Percentiles rank a stretch among this genome's conserved stretches.
phyloP scores from a whole-genome alignment of 1,140 invertebrate genomes.

The Pseudomyrmex dendroicus region DNA sequence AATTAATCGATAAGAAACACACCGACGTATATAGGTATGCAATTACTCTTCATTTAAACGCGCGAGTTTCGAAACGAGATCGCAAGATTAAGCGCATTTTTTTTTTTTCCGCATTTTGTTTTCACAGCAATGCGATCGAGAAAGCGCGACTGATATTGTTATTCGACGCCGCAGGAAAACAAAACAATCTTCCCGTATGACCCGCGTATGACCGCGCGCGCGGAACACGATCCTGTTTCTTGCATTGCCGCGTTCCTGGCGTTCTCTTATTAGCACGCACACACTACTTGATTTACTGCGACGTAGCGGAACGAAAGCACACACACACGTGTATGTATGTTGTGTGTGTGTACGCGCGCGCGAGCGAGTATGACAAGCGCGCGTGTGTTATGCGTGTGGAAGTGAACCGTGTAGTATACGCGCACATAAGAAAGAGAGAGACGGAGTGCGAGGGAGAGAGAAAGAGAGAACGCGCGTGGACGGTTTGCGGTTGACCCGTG shows the following conservation, averaged over 20 bases:
- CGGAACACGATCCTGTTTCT: constrained; percentile 47
- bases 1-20: not conserved
- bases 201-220: not conserved
- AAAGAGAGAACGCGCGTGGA: constrained; percentile 72
- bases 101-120: not conserved
- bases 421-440: not conserved
- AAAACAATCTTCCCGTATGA: not conserved
- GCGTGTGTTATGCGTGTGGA: not conserved
- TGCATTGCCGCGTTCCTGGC: constrained; percentile 50
- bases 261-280: constrained; percentile 46
- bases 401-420: constrained; percentile 9
- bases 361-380: not conserved
- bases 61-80: too few relatives aligned
- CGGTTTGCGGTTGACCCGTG: constrained; percentile 81
- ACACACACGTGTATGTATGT: too few relatives aligned
- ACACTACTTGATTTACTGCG: constrained; percentile 60
- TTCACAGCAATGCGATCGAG: not conserved
- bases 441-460: constrained; percentile 42
- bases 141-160: not conserved
- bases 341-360: constrained; percentile 9
- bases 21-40: not conserved
- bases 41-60: not conserved
- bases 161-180: constrained; percentile 29
- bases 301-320: constrained; percentile 52
- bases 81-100: too few relatives aligned